Base-by-base conservation (phyloP, 1,140 invertebrate genomes). In the Caenorhabditis elegans region DNA sequence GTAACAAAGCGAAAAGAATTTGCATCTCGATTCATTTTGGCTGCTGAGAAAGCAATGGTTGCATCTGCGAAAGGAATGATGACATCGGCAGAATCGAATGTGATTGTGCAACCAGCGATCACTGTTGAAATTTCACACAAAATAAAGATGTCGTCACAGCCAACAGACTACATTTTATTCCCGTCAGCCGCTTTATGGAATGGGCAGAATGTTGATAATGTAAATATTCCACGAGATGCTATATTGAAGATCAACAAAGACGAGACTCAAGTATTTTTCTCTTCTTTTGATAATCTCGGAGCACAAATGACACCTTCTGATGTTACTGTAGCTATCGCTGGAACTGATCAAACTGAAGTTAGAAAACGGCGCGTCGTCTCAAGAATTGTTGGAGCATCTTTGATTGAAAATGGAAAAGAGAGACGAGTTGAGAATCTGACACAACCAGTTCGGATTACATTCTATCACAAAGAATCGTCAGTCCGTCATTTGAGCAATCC, bases 231-330 rank as follows among this genome's bases (percentile, higher is more conserved):
- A 28, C 65, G 47, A 65, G 80, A 81, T 24, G 80, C 80, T 53
- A 36, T 81, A 22, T 13, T 47, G 39, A 46, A 76, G 36, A 46
- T 65, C 15, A 48, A 70, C 22, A 65, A 70, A 17, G 75, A 82
- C 28, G 78, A 81, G n/a, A 47, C 79, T 3, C 65, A 65, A 34
- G 48, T 82, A 31, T 80, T 84, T 47, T 84, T 81, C 70, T 80
- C 82, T n/a, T 60, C 79, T 4, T 75, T 70, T n/a, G 79, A 80
- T n/a, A 80, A 80, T 47, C 28, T 80, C 17, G 79, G 79, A 28
- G 26, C 24, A n/a, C 31, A 65, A 22, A 80, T 80, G 79, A 70
- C 79, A 8, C 79, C 79, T 11, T n/a, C 39, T 31, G 79, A 60
- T 60, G 79, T 70, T 8, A 70, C 60, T 39, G 60, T 70, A 13